Percentiles rank a stretch among this genome's conserved stretches.
These are phyloP conservation scores for Brachionus sp. DNA, from an alignment of 1,140 invertebrate species.

Conservation along the genomic window DNA sequence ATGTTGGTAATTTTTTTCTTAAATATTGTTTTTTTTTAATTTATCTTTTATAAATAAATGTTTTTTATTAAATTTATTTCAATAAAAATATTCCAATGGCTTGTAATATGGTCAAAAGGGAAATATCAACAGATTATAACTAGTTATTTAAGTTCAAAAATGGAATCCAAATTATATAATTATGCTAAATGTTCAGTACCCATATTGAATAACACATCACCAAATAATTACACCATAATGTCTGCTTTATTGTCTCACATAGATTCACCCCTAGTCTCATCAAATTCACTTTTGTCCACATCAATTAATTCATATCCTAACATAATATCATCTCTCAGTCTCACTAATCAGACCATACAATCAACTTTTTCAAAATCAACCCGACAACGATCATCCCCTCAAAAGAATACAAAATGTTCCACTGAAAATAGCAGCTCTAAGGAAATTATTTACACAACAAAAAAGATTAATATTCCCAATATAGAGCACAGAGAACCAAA, in stretches of 20 bases:
- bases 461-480: not conserved
- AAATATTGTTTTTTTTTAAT: not conserved
- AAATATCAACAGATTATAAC: not conserved
- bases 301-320: not conserved
- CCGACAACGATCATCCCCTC: not conserved
- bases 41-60: not conserved
- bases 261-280: conserved; percentile 3
- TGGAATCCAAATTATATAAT: conserved; percentile 32
- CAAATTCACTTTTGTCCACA: not conserved
- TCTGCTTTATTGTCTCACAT: conserved; percentile 37
- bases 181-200: conserved; percentile 42
- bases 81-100: not conserved
- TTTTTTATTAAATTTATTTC: not conserved
- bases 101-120: conserved; percentile 4
- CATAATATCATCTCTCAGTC: conserved; percentile 8
- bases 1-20: not conserved
- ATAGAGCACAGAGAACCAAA: not conserved
- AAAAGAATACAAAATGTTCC: not conserved
- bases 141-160: not conserved
- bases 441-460: conserved; percentile 21
- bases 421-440: not conserved
- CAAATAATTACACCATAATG: conserved; percentile 32
- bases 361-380: not conserved
- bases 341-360: conserved; percentile 27
- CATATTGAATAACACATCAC: not conserved